Percentiles rank a stretch among this genome's conserved stretches.
These are phyloP conservation scores for Drosophila bipectinata DNA, from an alignment of 1,140 invertebrate species.

Conservation along the genomic window DNA sequence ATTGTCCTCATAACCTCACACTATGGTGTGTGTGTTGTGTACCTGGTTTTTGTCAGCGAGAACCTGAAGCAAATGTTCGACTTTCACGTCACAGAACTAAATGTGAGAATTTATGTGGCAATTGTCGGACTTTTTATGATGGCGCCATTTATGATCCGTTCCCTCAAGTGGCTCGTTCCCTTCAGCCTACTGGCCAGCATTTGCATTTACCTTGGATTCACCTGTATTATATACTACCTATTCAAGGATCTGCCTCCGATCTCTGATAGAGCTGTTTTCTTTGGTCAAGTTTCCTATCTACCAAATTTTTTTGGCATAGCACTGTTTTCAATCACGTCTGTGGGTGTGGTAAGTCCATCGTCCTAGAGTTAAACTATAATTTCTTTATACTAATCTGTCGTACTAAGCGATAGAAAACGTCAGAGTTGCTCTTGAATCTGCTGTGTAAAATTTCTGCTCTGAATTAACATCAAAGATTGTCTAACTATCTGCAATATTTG, in stretches of 20 bases:
- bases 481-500: no score
- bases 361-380: no score
- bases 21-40: constrained; percentile 33
- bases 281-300: not conserved
- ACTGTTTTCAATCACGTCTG: constrained; percentile 40
- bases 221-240: constrained; percentile 36
- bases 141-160: constrained; percentile 34
- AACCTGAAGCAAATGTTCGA: constrained; percentile 11
- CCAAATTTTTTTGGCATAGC: constrained; percentile 30
- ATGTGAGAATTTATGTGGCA: constrained; percentile 9
- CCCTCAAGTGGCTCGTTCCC: constrained; percentile 42
- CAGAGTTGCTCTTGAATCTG: no score
- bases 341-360: constrained; percentile 47
- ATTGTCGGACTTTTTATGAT: constrained; percentile 14
- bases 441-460: no score
- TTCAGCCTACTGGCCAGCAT: constrained; percentile 17
- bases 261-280: not conserved
- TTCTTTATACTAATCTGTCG: no score
- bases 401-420: no score
- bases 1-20: constrained; percentile 25
- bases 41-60: constrained; percentile 37
- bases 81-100: not conserved
- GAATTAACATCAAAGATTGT: no score
- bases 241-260: constrained; percentile 26
- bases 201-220: constrained; percentile 20